These are phyloP conservation scores for Notarius lentiginosus DNA, from an alignment of 2,113 vertebrate genomes.

Conservation along the genomic window DNA sequence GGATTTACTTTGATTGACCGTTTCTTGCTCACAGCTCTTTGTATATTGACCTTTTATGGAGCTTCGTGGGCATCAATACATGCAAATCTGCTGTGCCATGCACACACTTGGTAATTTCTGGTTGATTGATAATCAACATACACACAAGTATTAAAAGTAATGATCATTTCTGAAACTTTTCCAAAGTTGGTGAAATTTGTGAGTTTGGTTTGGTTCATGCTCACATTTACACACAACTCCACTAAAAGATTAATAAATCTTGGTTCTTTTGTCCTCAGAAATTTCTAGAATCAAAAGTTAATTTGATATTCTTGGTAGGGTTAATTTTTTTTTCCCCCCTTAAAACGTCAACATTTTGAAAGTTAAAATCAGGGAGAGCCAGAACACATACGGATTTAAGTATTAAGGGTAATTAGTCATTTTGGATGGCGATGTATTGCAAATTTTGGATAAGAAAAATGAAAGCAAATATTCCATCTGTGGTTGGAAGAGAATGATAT, in stretches of 20 bases:
- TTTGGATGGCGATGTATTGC: neutral
- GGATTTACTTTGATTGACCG: too few species aligned
- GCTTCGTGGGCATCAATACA: neutral
- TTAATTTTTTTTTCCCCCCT: neutral
- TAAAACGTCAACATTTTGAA: neutral
- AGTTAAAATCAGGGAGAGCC: neutral
- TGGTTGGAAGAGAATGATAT: neutral
- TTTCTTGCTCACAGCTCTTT: neutral
- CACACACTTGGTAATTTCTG: too few species aligned
- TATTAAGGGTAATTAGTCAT: conserved; percentile 9
- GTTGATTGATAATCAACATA: too few species aligned
- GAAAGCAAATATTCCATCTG: conserved; percentile 6
- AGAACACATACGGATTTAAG: conserved; percentile 3
- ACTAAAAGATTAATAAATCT: neutral
- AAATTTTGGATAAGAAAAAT: conserved; percentile 8
- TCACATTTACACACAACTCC: neutral
- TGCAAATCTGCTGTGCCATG: neutral
- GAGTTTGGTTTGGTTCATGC: neutral
- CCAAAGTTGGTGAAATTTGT: neutral
- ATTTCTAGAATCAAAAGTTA: neutral
- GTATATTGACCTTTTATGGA: neutral
- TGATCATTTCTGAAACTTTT: neutral
- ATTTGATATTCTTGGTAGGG: too few species aligned
- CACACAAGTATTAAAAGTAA: too few species aligned
- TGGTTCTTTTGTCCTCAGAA: neutral